Conservation (phyloP, 2,888 invertebrate species). For the Dasysyrphus tricinctus region DNA sequence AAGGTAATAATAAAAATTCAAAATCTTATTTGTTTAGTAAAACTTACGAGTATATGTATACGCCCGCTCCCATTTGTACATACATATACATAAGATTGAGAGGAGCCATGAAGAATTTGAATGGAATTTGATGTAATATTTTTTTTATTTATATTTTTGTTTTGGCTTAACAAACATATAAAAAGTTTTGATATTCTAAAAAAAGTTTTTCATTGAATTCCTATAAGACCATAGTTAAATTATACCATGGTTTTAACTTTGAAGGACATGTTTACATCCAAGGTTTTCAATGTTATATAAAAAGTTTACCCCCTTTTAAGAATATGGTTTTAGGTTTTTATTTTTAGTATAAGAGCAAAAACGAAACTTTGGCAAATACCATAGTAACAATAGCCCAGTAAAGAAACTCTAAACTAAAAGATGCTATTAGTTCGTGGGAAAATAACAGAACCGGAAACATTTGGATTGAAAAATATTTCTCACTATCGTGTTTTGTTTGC, state of each 20-base stretch:
- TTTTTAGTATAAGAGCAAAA: not conserved
- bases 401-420: no score
- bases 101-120: not conserved
- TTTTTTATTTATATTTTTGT: not conserved
- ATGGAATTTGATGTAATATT: not conserved
- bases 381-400: no score
- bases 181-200: conserved; percentile 15
- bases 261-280: conserved; percentile 13
- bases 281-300: not conserved
- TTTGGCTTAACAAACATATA: not conserved
- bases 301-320: not conserved
- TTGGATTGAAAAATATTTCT: no score
- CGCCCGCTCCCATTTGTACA: no score
- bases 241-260: not conserved
- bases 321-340: not conserved
- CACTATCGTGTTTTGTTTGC: no score
- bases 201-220: conserved; percentile 9
- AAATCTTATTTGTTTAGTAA: not conserved
- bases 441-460: not conserved
- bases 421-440: not conserved
- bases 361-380: no score
- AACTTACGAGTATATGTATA: not conserved
- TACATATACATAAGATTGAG: conserved; percentile 1
- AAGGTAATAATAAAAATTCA: not conserved
- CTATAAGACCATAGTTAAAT: conserved; percentile 8